phyloP scores from a whole-genome alignment of 2,888 invertebrate species.

The Andrena trimmerana region DNA sequence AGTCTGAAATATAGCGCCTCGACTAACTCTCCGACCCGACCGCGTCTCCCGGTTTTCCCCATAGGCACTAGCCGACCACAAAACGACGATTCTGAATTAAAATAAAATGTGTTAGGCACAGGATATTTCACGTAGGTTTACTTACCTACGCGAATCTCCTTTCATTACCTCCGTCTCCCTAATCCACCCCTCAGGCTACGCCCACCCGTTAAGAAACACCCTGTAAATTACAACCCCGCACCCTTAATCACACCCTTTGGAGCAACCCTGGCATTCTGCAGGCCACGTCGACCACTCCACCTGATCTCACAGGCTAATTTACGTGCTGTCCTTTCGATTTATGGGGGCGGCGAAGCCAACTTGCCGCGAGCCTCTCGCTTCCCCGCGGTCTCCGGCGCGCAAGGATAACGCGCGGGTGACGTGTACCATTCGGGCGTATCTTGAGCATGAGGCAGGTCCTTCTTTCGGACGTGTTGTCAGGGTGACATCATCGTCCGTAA shows the following conservation, averaged over 20 bases:
- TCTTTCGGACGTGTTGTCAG: slow-evolving; percentile 61
- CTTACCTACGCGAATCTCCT: too few relatives aligned
- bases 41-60: too few relatives aligned
- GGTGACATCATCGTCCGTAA: slow-evolving; percentile 75
- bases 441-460: slow-evolving; percentile 25
- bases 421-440: slow-evolving; percentile 13
- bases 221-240: slow-evolving; percentile 23
- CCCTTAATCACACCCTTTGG: slow-evolving; percentile 36
- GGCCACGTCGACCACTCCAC: slow-evolving; percentile 1
- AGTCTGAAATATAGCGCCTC: too few relatives aligned
- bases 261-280: slow-evolving; percentile 61
- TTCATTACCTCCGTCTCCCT: not conserved
- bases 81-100: too few relatives aligned
- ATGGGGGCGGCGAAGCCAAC: not conserved
- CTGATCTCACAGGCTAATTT: slow-evolving; percentile 45
- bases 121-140: too few relatives aligned
- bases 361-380: not conserved
- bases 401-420: slow-evolving; percentile 42
- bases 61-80: too few relatives aligned
- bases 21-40: too few relatives aligned
- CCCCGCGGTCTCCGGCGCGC: slow-evolving; percentile 8
- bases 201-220: not conserved
- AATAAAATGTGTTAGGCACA: too few relatives aligned
- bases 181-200: not conserved
- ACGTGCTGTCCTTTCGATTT: slow-evolving; percentile 51